Conservation (phyloP, 2,888 invertebrate genomes). For the Tipula vernalis region DNA sequence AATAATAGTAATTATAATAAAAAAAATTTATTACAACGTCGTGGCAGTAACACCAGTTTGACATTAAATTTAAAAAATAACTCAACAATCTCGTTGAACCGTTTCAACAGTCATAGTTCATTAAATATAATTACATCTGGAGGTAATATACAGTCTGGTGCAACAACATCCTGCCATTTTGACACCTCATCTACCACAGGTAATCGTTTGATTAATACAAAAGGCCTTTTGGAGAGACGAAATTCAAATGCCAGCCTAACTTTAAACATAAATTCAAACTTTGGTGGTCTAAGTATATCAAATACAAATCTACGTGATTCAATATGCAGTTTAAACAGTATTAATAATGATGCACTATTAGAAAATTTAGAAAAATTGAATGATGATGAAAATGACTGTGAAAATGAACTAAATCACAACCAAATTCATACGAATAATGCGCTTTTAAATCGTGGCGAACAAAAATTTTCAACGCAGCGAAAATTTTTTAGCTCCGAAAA, state of each 20-base stretch:
- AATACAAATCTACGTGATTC: slow-evolving; percentile 39
- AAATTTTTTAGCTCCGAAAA: slow-evolving; percentile 36
- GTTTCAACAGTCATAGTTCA: slow-evolving; percentile 45
- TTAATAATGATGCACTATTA: slow-evolving; percentile 21
- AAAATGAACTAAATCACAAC: not conserved
- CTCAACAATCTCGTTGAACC: slow-evolving; percentile 33
- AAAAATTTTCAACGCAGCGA: slow-evolving; percentile 21
- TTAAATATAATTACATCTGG: slow-evolving; percentile 26
- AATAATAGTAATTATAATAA: slow-evolving; percentile 15
- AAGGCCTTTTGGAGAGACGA: slow-evolving; percentile 67
- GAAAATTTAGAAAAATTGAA: not conserved
- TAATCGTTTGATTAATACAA: slow-evolving; percentile 25
- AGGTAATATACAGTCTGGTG: slow-evolving; percentile 12
- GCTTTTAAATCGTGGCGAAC: not conserved
- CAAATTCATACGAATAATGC: slow-evolving; percentile 13
- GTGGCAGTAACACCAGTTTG: slow-evolving; percentile 77
- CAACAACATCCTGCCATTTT: slow-evolving; percentile 28
- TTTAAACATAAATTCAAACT: slow-evolving; percentile 42
- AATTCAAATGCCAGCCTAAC: slow-evolving; percentile 87
- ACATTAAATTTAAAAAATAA: slow-evolving; percentile 57
- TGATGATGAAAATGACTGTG: not conserved
- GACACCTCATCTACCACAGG: slow-evolving; percentile 23
- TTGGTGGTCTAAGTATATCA: slow-evolving; percentile 37
- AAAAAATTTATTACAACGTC: slow-evolving; percentile 62
- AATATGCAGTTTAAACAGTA: slow-evolving; percentile 38